phyloP scores from a whole-genome alignment of 2,113 vertebrate genomes.

The Rhinogobius similis region DNA sequence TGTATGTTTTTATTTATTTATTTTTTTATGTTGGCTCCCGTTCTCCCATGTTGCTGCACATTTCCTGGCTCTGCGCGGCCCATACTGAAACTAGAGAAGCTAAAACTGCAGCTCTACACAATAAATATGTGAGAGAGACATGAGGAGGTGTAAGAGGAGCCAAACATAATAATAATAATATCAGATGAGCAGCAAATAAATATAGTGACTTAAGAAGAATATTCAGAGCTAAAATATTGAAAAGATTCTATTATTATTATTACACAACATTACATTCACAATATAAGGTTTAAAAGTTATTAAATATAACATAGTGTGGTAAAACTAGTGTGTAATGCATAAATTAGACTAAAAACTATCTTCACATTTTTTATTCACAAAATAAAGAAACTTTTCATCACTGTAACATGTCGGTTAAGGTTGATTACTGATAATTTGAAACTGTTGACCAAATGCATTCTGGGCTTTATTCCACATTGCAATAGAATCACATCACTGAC shows the following conservation, averaged over 20 bases:
- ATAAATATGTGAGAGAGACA: slow-evolving; percentile 3
- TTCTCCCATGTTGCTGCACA: slow-evolving; percentile 27
- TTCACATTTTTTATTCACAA: too few relatives aligned
- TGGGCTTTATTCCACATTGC: slow-evolving; percentile 10
- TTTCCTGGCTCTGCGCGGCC: slow-evolving; percentile 7
- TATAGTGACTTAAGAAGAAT: neutral
- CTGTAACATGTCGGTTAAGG: neutral
- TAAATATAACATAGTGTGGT: too few relatives aligned
- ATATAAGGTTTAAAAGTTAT: too few relatives aligned
- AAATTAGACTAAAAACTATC: too few relatives aligned
- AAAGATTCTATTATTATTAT: too few relatives aligned
- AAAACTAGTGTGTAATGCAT: too few relatives aligned
- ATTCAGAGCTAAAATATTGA: neutral
- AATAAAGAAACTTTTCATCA: too few relatives aligned
- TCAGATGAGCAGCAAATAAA: slow-evolving; percentile 20
- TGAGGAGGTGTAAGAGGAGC: slow-evolving; percentile 9
- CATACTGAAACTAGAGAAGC: slow-evolving; percentile 28
- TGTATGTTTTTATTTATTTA: too few relatives aligned
- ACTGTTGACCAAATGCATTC: neutral
- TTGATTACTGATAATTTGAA: neutral
- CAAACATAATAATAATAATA: slow-evolving; percentile 24
- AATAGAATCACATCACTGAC: slow-evolving; percentile 3
- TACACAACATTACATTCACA: too few relatives aligned
- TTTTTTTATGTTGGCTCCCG: slow-evolving; percentile 31
- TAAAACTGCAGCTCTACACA: slow-evolving; percentile 10